Conservation (phyloP, 2,113 vertebrate species). For the Hyla sarda region DNA sequence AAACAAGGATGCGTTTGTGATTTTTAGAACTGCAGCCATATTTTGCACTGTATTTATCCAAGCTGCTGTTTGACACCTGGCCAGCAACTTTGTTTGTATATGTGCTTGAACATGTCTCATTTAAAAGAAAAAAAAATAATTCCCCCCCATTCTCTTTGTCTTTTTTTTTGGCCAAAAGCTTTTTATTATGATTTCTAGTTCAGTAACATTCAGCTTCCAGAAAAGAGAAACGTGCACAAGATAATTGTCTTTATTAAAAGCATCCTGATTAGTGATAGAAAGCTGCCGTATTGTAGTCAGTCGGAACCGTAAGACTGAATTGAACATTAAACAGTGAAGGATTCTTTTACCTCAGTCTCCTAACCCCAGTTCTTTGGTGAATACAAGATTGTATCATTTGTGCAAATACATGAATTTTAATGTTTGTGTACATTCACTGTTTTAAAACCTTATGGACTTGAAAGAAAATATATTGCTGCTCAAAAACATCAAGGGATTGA, state of each 20-base stretch:
- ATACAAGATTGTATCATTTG: conserved; percentile 12
- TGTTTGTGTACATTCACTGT: background rate
- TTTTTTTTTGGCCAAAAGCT: background rate
- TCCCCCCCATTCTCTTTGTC: too few relatives aligned
- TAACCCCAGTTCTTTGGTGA: background rate
- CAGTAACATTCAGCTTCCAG: conserved; percentile 9
- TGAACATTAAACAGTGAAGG: background rate
- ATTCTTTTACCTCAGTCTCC: background rate
- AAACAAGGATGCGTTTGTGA: conserved; percentile 15
- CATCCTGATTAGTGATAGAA: background rate
- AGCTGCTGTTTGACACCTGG: background rate
- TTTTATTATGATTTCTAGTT: conserved; percentile 8
- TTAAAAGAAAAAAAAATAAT: too few relatives aligned
- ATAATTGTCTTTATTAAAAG: background rate
- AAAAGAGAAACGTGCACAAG: background rate
- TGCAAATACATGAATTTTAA: conserved; percentile 14
- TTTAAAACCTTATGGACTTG: conserved; percentile 31
- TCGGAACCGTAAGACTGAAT: background rate
- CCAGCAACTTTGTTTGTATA: background rate
- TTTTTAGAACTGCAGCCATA: background rate
- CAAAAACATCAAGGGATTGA: conserved; percentile 26
- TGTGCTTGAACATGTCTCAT: too few relatives aligned
- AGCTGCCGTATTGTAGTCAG: conserved; percentile 9
- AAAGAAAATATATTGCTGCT: conserved; percentile 38
- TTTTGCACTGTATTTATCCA: conserved; percentile 16